Percentiles rank a stretch among this genome's conserved stretches.
Conservation (phyloP, 2,113 vertebrate genomes). For the Sylvilagus bachmani region DNA sequence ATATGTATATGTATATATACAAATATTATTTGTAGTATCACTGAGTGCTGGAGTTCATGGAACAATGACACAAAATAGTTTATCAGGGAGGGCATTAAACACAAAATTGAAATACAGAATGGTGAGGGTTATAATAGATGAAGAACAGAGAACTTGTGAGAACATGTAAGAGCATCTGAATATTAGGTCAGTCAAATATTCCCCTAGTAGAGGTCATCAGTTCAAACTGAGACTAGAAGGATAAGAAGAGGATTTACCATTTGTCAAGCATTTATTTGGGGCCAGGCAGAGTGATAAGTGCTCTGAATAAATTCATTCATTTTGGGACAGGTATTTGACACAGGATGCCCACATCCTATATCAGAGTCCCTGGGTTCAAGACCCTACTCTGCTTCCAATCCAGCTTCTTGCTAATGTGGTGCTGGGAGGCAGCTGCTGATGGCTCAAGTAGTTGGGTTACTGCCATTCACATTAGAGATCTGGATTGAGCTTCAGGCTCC, state of each 20-base stretch:
- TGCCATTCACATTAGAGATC: no score
- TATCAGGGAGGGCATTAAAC: background rate
- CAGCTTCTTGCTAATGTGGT: no score
- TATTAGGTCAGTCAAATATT: background rate
- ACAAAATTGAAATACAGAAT: background rate
- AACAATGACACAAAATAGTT: background rate
- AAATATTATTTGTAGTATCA: no score
- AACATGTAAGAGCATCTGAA: background rate
- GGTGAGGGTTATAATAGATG: background rate
- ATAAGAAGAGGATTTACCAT: background rate
- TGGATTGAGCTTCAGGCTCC: no score
- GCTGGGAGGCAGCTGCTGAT: no score
- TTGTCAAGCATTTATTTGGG: background rate
- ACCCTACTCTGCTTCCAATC: no score
- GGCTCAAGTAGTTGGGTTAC: no score
- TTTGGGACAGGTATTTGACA: background rate
- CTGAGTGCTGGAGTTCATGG: no score
- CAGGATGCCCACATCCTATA: no score
- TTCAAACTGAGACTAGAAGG: background rate
- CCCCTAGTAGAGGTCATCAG: background rate
- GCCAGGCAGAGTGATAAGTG: fast-evolving
- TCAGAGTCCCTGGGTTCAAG: no score
- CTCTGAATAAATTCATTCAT: background rate
- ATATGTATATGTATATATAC: background rate
- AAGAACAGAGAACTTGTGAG: background rate